Conservation (phyloP, 53 echinoderm and acorn worm species). For the Hippasteria phrygiana region DNA sequence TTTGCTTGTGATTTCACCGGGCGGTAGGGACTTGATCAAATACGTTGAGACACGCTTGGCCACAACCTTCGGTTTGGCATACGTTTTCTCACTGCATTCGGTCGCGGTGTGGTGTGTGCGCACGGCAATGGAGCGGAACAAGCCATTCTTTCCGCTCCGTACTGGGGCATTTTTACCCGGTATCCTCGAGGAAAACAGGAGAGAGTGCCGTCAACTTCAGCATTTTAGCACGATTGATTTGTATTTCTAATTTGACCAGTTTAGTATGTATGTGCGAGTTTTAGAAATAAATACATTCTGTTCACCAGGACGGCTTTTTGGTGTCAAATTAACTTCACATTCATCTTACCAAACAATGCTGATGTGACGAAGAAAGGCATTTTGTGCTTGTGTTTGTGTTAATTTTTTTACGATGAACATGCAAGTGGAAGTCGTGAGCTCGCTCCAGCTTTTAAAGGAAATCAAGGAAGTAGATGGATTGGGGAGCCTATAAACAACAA, state of each 20-base stretch:
- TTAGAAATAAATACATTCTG: too few species aligned
- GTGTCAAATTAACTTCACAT: too few species aligned
- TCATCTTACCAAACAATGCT: too few species aligned
- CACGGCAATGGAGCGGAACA: conserved; percentile 50
- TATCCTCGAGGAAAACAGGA: neutral
- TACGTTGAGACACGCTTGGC: neutral
- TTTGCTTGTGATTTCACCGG: neutral
- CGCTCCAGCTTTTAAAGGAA: too few species aligned
- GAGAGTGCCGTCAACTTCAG: neutral
- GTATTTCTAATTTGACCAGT: neutral
- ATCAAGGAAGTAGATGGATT: too few species aligned
- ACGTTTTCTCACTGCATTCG: neutral
- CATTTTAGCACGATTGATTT: conserved; percentile 57
- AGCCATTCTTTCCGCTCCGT: neutral
- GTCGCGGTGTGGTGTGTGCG: conserved; percentile 46
- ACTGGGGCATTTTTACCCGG: neutral
- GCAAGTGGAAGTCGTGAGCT: too few species aligned
- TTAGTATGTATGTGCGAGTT: neutral
- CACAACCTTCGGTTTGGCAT: conserved; percentile 2
- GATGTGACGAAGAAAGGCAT: too few species aligned
- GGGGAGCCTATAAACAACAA: too few species aligned
- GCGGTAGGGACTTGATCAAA: conserved; percentile 28
- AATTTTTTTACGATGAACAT: too few species aligned
- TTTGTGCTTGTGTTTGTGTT: too few species aligned
- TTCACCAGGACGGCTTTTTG: too few species aligned